Base-by-base conservation (phyloP, 2,113 vertebrate genomes). In the Tauraco erythrolophus region DNA sequence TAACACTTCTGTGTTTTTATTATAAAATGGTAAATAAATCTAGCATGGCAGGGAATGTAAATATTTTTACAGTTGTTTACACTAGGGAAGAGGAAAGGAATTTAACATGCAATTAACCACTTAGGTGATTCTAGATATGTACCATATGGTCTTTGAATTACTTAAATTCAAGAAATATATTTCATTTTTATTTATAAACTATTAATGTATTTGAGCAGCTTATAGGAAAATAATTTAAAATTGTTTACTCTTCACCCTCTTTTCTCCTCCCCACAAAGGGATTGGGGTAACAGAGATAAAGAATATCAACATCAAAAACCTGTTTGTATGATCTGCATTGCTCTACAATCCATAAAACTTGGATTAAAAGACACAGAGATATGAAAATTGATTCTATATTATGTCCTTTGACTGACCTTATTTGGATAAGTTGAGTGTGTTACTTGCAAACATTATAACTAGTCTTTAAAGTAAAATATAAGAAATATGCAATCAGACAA, bases 21-120 rank as follows among this genome's bases (percentile, higher is more conserved):
- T 97, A 98, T 90, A 95, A 97, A 98, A 98, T 96, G 95, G 97
- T 97, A 98, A 98, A 98, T 98, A 98, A 98, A 98, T 97, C 97
- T 91, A 97, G 97, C 77, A 96, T 94, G 97, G 96, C 96, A 97
- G 92, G 91, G 89, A 98, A 98, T 89, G 95, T 98, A 98, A 98
- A 98, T 98, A 98, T 98, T 98, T 98, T 97, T 95, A 87, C 97
- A 93, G 93, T 98, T 97, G 97, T 98, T 98, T 98, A 98, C 95
- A 94, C 43, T 92, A 92, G 88, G 95, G 89, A 98, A 98, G 98
- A 98, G 98, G 97, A 97, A 97, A 98, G 98, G 98, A 98, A 98
- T 98, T 98, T 98, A 98, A 97, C 97, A 97, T 96, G 95, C 97
- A 98, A 98, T 98, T 98, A 98, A 98, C 98, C 97, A 98, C 98